Percentiles rank a stretch among this genome's conserved stretches.
Conservation (phyloP, 2,797 vertebrate species). For the Sebastiscus albofasciatus region DNA sequence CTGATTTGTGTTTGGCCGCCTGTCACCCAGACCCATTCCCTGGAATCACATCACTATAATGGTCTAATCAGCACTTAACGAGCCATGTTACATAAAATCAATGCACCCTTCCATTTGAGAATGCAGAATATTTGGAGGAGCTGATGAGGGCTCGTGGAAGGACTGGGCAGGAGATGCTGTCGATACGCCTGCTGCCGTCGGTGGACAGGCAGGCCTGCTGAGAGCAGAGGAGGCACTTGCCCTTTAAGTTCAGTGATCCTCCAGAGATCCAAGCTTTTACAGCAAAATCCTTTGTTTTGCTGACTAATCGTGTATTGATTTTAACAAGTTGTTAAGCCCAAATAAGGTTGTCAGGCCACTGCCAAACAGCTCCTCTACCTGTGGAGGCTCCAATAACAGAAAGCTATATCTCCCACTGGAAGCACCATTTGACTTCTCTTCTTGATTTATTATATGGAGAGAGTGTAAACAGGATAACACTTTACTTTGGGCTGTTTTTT, state of each 20-base stretch:
- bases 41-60: slow-evolving; percentile 82
- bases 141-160: slow-evolving; percentile 61
- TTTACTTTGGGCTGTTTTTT: slow-evolving; percentile 26
- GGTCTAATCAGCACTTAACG: slow-evolving; percentile 84
- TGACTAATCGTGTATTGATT: slow-evolving; percentile 85
- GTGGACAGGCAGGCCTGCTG: slow-evolving; percentile 36
- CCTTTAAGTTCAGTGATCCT: slow-evolving; percentile 66
- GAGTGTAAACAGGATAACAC: not conserved
- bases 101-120: slow-evolving; percentile 73
- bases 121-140: slow-evolving; percentile 78
- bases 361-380: slow-evolving; percentile 66
- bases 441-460: slow-evolving; percentile 29
- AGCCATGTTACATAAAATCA: slow-evolving; percentile 84
- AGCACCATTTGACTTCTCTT: slow-evolving; percentile 10
- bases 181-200: slow-evolving; percentile 55
- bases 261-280: slow-evolving; percentile 75
- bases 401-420: slow-evolving; percentile 7
- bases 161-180: slow-evolving; percentile 61
- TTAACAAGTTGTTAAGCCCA: slow-evolving; percentile 73
- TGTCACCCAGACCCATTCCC: slow-evolving; percentile 77
- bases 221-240: slow-evolving; percentile 61
- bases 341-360: slow-evolving; percentile 72
- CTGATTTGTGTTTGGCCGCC: slow-evolving; percentile 73
- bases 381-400: slow-evolving; percentile 44
- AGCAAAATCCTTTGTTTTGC: slow-evolving; percentile 83